Evolutionary conservation across 2,113 vertebrate species (phyloP), one percentile per base, ranked within the genome.

Genomic region (Psilopsiagon aurifrons): DNA sequence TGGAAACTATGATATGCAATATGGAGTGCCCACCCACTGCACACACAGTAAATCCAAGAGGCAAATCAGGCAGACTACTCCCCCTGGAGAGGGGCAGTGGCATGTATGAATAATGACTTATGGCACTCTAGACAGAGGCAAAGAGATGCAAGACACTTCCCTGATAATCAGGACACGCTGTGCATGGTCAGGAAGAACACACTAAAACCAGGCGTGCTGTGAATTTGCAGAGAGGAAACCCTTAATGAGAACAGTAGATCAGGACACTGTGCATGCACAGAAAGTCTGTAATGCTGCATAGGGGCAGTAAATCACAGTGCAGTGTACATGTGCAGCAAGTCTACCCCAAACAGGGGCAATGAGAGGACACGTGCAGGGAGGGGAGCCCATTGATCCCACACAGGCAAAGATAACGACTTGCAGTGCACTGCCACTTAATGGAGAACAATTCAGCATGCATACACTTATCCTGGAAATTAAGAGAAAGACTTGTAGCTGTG

Each of bases 1-100:
- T 0, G 8, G 73, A 41, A 31, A 52, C 66, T 15, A 22, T 1
- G 0, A 60, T 13, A 8, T 9, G 1, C 29, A 1, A 0, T 54
- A 10, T 2, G 11, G 54, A 37, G 39, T 5, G 11, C n/a, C 57
- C n/a, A 54, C 22, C 59, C 18, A 5, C 6, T 17, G 41, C 46
- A 37, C 3, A 11, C 0, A 1, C 11, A 4, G 59, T 29, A 43
- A 80, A 68, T 18, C 54, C 23, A 7, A 67, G 67, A n/a, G 44
- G 29, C 31, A 43, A 46, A 54, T 19, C 28, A 23, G 43, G 28
- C 68, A 39, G 41, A 22, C 29, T 9, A 3, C 35, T 66, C 29
- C 39, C n/a, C 44, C 14, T 13, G 27, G n/a, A 76, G 25, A 86
- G 37, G 51, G 63, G 51, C 37, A 35, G 20, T 10, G 25, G 43